Base-by-base conservation (phyloP, 2,888 invertebrate species). In the Bursaphelenchus okinawaensis region DNA sequence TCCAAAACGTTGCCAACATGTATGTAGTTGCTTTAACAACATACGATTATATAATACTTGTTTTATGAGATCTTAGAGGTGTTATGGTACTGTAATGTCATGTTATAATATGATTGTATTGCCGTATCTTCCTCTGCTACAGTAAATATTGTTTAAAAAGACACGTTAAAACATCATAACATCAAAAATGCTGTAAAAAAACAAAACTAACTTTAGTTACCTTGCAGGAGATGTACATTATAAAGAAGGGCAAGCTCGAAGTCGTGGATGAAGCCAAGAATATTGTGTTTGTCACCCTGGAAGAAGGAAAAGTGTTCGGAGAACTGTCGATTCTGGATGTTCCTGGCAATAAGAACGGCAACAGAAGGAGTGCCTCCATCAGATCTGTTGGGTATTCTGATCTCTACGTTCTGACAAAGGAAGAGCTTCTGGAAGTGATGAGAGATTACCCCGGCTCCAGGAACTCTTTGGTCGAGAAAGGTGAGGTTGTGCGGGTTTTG, bases 221-320 rank as follows among this genome's bases (percentile, higher is more conserved):
- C 31, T 61, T 76, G 50, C 50, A 76, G 70, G 94, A 94, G 85
- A 93, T 95, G 93, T 95, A 94, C 83, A 94, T 95, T 69, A 75
- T 82, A 26, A 80, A 80, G 55, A 68, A 72, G 23, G 82, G 82
- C 20, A 66, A 67, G n/a, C 74, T 83, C 16, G 76, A 83, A 51
- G 81, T 83, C 23, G 79, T 82, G 52, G 72, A 69, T 28, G 81
- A 78, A 24, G 78, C 80, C 62, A 79, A 77, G 3, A 68, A 56
- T 9, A 72, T 66, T 63, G 78, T 76, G 23, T 84, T 84, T 68
- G 84, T 82, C 12, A 83, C 82, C 0, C 73, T 85, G 7, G 76
- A 78, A 7, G 83, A 82, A 66, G 85, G 85, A 3, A 77, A 80
- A 55, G 84, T 84, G 26, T 84, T 85, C 65, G 85, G 85, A 7